Conservation (phyloP, 1,140 invertebrate genomes). For the Drosophila persimilis region DNA sequence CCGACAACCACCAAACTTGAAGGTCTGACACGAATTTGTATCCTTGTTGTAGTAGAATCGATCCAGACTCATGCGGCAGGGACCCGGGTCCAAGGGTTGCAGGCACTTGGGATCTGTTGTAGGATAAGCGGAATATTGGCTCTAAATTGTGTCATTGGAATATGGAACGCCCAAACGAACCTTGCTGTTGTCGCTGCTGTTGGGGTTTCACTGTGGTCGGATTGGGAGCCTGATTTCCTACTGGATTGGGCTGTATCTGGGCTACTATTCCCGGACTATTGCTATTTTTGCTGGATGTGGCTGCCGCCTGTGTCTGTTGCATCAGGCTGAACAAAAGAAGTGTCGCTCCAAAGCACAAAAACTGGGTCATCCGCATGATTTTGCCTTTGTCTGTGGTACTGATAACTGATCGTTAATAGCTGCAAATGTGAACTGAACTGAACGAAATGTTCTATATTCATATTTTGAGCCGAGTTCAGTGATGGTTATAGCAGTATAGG, state of each 20-base stretch:
- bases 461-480: slow-evolving; percentile 19
- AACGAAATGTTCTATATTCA: slow-evolving; percentile 33
- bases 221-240: slow-evolving; percentile 9
- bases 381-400: slow-evolving; percentile 29
- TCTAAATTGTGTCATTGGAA: neutral
- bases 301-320: slow-evolving; percentile 41
- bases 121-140: neutral
- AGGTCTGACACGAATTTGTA: slow-evolving; percentile 83
- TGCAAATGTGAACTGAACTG: slow-evolving; percentile 43
- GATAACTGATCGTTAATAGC: slow-evolving; percentile 53
- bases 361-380: slow-evolving; percentile 53
- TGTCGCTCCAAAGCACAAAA: slow-evolving; percentile 35
- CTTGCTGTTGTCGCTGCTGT: slow-evolving; percentile 18
- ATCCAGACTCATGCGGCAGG: slow-evolving; percentile 76
- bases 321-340: slow-evolving; percentile 45
- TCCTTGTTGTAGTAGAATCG: slow-evolving; percentile 74
- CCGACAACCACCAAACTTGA: slow-evolving; percentile 91
- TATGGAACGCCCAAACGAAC: neutral
- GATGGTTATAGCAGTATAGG: too few relatives aligned
- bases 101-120: slow-evolving; percentile 69
- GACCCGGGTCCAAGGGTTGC: slow-evolving; percentile 67
- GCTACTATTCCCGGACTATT: slow-evolving; percentile 10
- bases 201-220: slow-evolving; percentile 29
- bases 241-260: slow-evolving; percentile 17
- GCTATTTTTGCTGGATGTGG: slow-evolving; percentile 27